Evolutionary conservation across 2,797 vertebrate species (phyloP), one percentile per base, ranked within the genome.

Genomic region (Aselliscus stoliczkanus): DNA sequence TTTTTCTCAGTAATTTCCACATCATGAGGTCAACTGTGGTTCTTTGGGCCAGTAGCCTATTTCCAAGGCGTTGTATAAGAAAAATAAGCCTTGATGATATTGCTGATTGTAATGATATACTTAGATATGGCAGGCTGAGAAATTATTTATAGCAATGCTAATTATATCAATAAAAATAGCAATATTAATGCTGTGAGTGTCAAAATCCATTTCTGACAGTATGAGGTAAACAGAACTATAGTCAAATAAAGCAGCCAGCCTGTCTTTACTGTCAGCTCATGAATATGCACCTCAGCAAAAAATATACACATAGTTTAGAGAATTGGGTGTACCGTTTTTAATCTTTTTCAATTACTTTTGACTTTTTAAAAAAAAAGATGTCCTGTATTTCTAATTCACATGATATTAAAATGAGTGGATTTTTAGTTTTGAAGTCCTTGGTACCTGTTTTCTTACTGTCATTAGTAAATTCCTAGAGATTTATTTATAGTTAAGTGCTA

Each of bases 151-250:
- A 98, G 97, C 97, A 94, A 95, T 97, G 97, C 97, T 98, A 98
- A 98, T 98, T 98, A 98, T 98, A 98, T 98, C 97, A 98, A 98
- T 98, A 98, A 98, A 98, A 98, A 98, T 98, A 98, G 98, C 98
- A 98, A 98, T 98, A 98, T 98, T 98, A 98, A 98, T 98, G 98
- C 98, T 98, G 96, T 93, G 97, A 98, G 96, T 98, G 98, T 98
- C 98, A 98, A 98, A 98, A 98, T 98, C 96, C 97, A 96, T 91
- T 90, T 97, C 97, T 98, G 98, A 98, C 98, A 98, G 97, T 97
- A 98, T 96, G 97, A 98, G 97, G 97, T 98, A 98, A 98, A 98
- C 93, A 97, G 94, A 98, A 97, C 97, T 98, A 98, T 97, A 98
- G 97, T 98, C 96, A 98, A 98, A 98, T 97, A 98, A 98, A 98